Evolutionary conservation across 2,113 vertebrate species (phyloP).

Genomic region (Xenopus borealis): DNA sequence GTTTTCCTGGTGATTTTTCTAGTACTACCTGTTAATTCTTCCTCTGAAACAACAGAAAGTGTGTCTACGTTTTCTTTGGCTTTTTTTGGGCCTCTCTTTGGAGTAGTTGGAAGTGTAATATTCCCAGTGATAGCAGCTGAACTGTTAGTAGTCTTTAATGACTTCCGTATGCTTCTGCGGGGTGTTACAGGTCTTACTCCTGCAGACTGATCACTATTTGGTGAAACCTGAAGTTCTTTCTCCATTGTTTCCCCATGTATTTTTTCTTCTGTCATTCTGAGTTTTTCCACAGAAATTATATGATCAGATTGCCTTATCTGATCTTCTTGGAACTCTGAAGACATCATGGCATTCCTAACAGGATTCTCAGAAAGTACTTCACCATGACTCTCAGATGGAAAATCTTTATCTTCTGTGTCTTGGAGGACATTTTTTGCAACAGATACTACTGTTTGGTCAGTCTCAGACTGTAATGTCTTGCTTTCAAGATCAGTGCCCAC

Average conservation of each 20-base stretch:
- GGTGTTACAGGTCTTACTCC: constrained; percentile 54
- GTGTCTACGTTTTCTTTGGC: constrained; percentile 44
- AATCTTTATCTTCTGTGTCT: constrained; percentile 66
- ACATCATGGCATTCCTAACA: not conserved
- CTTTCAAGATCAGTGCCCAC: constrained; percentile 57
- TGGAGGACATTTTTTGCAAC: constrained; percentile 69
- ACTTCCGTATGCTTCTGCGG: constrained; percentile 63
- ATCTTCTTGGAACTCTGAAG: constrained; percentile 46
- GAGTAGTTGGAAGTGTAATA: constrained; percentile 52
- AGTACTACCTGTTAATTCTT: constrained; percentile 24
- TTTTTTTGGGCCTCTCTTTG: constrained; percentile 62
- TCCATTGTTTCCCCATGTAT: not conserved
- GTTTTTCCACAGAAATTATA: constrained; percentile 28
- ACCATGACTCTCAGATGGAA: constrained; percentile 56
- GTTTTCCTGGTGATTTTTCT: constrained; percentile 51
- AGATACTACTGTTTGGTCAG: constrained; percentile 57
- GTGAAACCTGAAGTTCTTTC: not conserved
- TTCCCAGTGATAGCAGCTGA: constrained; percentile 42
- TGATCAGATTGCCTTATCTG: constrained; percentile 51
- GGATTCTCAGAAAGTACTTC: constrained; percentile 55
- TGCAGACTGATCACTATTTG: constrained; percentile 37
- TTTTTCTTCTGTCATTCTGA: constrained; percentile 5
- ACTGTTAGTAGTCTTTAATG: constrained; percentile 54
- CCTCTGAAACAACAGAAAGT: constrained; percentile 21
- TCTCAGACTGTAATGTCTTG: constrained; percentile 59